Evolutionary conservation across 2,888 invertebrate genomes (phyloP), one percentile per base, ranked within the genome.

Genomic region (Coleophora deauratella): DNA sequence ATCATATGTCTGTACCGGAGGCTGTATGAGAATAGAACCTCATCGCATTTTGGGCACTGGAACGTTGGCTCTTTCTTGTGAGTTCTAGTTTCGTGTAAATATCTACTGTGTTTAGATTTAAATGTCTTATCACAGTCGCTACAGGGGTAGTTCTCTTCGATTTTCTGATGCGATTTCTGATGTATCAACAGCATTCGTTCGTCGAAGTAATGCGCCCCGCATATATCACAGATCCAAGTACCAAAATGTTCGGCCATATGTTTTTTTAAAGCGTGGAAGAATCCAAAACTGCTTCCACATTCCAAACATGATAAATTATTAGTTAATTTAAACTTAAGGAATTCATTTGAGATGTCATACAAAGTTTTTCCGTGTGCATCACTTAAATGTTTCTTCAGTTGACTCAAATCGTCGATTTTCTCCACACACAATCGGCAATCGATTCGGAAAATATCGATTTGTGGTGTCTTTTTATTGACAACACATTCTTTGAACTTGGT

Each of bases 241-340:
- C 80, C 79, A 21, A 64, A 84, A 51, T 84, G 84, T 3, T 67
- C 74, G 14, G 82, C 80, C 82, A 84, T 84, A 42, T 84, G 84
- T 6, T 75, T 79, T 40, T 84, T 82, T 15, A 84, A 43, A 0
- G 82, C 80, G 38, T 84, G 82, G 35, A 84, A 82, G 14, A 79
- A 73, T 0, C 50, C 62, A 49, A 59, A 79, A 27, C 43, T 65
- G 46, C 21, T 34, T 0, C 48, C 52, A 30, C 76, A 85, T 51
- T 68, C 62, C 0, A 56, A 46, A 14, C 75, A 82, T 0, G 55
- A 54, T 4, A 80, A 45, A 37, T 64, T 66, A 0, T 59, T 69
- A 0, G 75, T 71, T 0, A 82, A 44, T 28, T 57, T 57, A 34
- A 76, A 82, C 27, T 70, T 71, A 2, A 82, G 43, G n/a, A 76